Conservation (phyloP, 2,113 vertebrate species). For the Bufo bufo region DNA sequence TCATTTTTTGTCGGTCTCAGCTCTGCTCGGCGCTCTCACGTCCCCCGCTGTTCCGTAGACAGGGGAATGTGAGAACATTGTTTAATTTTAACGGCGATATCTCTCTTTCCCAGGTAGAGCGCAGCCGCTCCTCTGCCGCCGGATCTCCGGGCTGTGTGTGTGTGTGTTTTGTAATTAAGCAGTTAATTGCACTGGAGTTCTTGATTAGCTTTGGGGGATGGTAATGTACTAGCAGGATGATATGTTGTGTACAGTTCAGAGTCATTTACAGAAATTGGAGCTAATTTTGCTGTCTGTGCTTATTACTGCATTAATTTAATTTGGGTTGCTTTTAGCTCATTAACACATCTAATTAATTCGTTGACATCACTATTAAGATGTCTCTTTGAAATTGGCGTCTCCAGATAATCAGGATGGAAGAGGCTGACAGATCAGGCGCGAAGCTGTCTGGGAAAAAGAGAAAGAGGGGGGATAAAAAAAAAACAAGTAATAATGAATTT, state of each 20-base stretch:
- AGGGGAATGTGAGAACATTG: conserved; percentile 52
- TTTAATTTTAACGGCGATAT: conserved; percentile 55
- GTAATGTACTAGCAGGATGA: conserved; percentile 93
- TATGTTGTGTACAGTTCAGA: conserved; percentile 99
- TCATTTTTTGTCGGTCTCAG: too few relatives aligned
- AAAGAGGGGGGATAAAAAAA: conserved; percentile 56
- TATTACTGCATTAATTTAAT: conserved; percentile 99
- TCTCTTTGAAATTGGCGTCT: conserved; percentile 99
- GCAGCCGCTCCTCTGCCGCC: conserved; percentile 62
- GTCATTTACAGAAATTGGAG: conserved; percentile 99
- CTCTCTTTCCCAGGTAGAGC: conserved; percentile 57
- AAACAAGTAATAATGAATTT: conserved; percentile 78
- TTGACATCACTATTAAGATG: conserved; percentile 99
- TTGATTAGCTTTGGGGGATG: conserved; percentile 99
- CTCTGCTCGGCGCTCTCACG: not conserved
- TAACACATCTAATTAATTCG: conserved; percentile 99
- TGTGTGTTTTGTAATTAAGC: conserved; percentile 96
- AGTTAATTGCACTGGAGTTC: conserved; percentile 98
- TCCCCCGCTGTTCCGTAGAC: conserved; percentile 45
- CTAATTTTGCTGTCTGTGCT: conserved; percentile 99
- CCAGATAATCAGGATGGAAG: conserved; percentile 99
- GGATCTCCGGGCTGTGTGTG: conserved; percentile 65
- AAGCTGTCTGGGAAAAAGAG: conserved; percentile 81
- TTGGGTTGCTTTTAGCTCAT: conserved; percentile 99
- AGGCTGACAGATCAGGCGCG: conserved; percentile 90